Percentiles rank a stretch among this genome's conserved stretches.
phyloP scores from a whole-genome alignment of 37 sponge, comb jelly and placozoan species.

The Cliona cf. orientalis region DNA sequence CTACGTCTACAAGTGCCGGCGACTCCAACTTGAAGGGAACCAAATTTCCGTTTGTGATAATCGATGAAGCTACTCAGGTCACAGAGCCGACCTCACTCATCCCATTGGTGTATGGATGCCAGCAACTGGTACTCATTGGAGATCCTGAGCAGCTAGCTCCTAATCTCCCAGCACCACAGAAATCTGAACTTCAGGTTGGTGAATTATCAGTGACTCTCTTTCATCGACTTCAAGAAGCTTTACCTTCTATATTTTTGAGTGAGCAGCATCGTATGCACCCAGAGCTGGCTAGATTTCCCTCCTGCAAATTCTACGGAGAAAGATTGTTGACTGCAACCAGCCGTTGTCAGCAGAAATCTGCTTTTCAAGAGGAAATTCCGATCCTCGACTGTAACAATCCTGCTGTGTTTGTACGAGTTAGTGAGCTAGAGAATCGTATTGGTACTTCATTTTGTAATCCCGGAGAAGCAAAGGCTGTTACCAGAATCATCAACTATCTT shows the following conservation, averaged over 20 bases:
- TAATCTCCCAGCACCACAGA: slow-evolving; percentile 3
- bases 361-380: neutral
- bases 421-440: slow-evolving; percentile 17
- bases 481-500: slow-evolving; percentile 34
- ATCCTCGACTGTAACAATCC: slow-evolving; percentile 16
- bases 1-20: slow-evolving; percentile 74
- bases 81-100: slow-evolving; percentile 67
- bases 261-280: slow-evolving; percentile 87
- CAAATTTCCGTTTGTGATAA: slow-evolving; percentile 58
- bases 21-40: slow-evolving; percentile 49
- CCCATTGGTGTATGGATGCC: slow-evolving; percentile 48
- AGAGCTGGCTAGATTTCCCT: slow-evolving; percentile 65
- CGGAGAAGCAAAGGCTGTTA: slow-evolving; percentile 58
- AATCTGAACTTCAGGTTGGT: slow-evolving; percentile 1
- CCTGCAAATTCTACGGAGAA: slow-evolving; percentile 55
- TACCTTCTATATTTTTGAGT: slow-evolving; percentile 48
- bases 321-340: slow-evolving; percentile 48
- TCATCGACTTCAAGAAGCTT: slow-evolving; percentile 60
- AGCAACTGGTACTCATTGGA: slow-evolving; percentile 76
- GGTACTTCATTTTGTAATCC: slow-evolving; percentile 62
- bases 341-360: neutral
- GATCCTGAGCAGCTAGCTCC: slow-evolving; percentile 80
- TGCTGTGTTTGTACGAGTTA: slow-evolving; percentile 60
- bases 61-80: slow-evolving; percentile 81
- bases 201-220: slow-evolving; percentile 56